These are phyloP conservation scores for Apocrypta bakeri DNA, from an alignment of 1,140 invertebrate genomes.

Conservation along the genomic window DNA sequence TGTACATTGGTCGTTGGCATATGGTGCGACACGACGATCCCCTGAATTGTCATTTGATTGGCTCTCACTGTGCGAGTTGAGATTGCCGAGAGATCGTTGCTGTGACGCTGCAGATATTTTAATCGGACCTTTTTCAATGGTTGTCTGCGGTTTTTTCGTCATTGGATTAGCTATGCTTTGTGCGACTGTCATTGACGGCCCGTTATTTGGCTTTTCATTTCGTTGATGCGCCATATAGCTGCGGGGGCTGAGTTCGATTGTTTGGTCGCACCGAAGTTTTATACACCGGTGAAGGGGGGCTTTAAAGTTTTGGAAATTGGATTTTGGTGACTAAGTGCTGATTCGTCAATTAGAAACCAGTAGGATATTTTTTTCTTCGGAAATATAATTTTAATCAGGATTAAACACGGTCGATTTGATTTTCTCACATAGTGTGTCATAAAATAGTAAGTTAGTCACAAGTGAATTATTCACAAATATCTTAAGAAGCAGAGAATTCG, in stretches of 20 bases:
- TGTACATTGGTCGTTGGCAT: not conserved
- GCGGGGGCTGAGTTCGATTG: not conserved
- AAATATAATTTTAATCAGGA: too few relatives aligned
- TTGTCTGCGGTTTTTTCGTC: slow-evolving; percentile 32
- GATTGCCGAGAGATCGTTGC: not conserved
- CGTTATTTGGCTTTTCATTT: not conserved
- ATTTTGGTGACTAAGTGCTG: not conserved
- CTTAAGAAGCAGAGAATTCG: too few relatives aligned
- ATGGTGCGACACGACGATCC: not conserved
- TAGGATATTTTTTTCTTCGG: too few relatives aligned
- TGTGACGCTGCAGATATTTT: slow-evolving; percentile 30
- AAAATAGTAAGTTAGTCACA: too few relatives aligned
- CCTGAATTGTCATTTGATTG: slow-evolving; percentile 5
- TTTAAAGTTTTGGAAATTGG: not conserved
- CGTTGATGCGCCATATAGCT: not conserved
- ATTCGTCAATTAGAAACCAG: not conserved
- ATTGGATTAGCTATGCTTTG: slow-evolving; percentile 31
- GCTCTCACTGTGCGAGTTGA: not conserved
- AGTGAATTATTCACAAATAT: too few relatives aligned
- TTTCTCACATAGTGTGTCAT: too few relatives aligned
- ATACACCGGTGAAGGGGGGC: not conserved
- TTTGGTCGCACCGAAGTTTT: not conserved
- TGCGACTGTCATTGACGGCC: slow-evolving; percentile 14
- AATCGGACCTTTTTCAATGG: not conserved
- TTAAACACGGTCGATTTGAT: too few relatives aligned